Evolutionary conservation across 2,888 invertebrate species (phyloP), one percentile per base, ranked within the genome.

Genomic region (Beris chalybata): DNA sequence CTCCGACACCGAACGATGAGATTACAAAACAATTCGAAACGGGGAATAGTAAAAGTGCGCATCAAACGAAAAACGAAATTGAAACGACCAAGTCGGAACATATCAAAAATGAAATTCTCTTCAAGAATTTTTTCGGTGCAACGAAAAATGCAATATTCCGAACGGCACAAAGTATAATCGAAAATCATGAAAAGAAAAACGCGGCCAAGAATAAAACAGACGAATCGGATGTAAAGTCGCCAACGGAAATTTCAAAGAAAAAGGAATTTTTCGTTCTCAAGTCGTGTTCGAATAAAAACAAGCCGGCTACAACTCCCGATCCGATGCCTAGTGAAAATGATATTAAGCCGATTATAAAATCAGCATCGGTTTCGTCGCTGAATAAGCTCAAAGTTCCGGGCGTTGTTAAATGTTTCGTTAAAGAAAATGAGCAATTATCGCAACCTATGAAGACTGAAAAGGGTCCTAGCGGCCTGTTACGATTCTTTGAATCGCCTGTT

Each of bases 401-500:
- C 9, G 77, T 79, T 52, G 81, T 81, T 3, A 80, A 80, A 70
- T 80, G 80, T 71, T 79, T 80, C 57, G 77, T 80, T 31, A 76
- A 76, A 65, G 73, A 73, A 67, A 71, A 70, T 47, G 79, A 79
- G 52, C 69, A 43, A 69, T 22, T 22, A 22, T 15, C 61, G 13
- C 71, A 45, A 43, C 66, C 45, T 66, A 70, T 69, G 31, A 78
- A 76, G 73, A 75, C 75, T 70, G 80, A 80, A 71, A 78, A 78
- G 64, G 79, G 80, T 53, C 77, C 79, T 61, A 79, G 78, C 70
- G 81, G 81, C 22, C 72, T 81, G 13, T 70, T 81, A 71, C 74
- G 99, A 75, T 86, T 99, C 76, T 95, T 99, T 80, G 97, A 99
- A 83, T 97, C 97, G 74, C 95, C 95, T 83, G 87, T 97, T 75